Conservation (phyloP, 2,797 vertebrate genomes). For the Momotus momota region DNA sequence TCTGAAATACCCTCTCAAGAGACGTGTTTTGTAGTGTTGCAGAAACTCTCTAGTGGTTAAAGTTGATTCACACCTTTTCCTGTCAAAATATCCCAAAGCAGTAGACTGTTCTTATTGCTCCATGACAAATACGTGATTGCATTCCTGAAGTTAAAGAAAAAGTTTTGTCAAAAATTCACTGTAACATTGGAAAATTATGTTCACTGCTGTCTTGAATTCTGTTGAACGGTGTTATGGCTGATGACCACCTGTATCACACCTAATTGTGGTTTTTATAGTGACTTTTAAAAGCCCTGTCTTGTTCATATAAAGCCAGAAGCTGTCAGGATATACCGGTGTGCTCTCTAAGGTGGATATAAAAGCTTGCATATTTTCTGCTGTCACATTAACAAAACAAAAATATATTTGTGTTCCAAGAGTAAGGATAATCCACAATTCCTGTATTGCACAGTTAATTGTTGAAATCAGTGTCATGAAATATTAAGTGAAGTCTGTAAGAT, state of each 20-base stretch:
- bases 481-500: neutral
- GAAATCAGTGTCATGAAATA: neutral
- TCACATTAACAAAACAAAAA: neutral
- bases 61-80: slow-evolving; percentile 45
- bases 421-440: neutral
- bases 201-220: neutral
- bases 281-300: neutral
- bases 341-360: neutral
- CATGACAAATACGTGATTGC: neutral
- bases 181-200: neutral
- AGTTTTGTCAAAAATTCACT: neutral
- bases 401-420: neutral
- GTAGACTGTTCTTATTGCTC: neutral
- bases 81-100: neutral
- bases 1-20: neutral
- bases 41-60: neutral
- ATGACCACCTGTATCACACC: neutral
- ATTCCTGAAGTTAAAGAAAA: neutral
- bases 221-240: neutral
- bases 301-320: neutral
- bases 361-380: neutral
- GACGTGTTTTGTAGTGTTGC: neutral
- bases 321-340: neutral
- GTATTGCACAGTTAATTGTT: neutral
- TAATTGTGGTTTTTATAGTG: neutral